Evolutionary conservation across 2,888 invertebrate genomes (phyloP).

Genomic region (Asteroscopus sphinx): DNA sequence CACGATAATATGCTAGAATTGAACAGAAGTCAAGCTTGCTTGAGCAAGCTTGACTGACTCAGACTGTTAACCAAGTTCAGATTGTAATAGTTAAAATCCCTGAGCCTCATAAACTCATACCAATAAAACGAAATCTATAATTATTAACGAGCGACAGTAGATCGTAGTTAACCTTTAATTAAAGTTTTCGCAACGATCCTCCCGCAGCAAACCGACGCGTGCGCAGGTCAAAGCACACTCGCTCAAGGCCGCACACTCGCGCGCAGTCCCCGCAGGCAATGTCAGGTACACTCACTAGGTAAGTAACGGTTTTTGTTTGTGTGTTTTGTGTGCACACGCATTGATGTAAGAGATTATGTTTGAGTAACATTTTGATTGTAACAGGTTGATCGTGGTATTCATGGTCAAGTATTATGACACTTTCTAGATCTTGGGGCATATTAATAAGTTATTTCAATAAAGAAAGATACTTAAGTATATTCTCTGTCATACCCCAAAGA

Average conservation of each 20-base stretch:
- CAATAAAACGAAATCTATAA: background rate
- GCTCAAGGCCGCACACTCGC: constrained; percentile 16
- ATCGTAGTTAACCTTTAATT: constrained; percentile 26
- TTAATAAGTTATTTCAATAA: too few relatives aligned
- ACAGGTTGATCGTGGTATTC: background rate
- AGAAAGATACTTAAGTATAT: too few relatives aligned
- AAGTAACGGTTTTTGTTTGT: too few relatives aligned
- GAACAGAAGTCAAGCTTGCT: too few relatives aligned
- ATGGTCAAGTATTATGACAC: background rate
- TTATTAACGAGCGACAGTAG: background rate
- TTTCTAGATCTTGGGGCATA: too few relatives aligned
- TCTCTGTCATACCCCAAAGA: too few relatives aligned
- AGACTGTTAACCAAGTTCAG: too few relatives aligned
- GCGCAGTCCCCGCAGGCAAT: constrained; percentile 20
- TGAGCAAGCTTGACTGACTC: too few relatives aligned
- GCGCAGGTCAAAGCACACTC: constrained; percentile 33
- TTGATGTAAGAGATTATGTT: too few relatives aligned
- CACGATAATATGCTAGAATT: too few relatives aligned
- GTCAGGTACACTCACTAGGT: constrained; percentile 12
- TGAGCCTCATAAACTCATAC: background rate
- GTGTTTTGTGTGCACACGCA: too few relatives aligned
- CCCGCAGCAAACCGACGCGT: constrained; percentile 1
- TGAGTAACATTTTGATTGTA: background rate
- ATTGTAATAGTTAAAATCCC: too few relatives aligned
- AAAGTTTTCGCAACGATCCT: constrained; percentile 26